phyloP scores from a whole-genome alignment of 1,140 invertebrate genomes.

The Scaptodrosophila lebanonensis region DNA sequence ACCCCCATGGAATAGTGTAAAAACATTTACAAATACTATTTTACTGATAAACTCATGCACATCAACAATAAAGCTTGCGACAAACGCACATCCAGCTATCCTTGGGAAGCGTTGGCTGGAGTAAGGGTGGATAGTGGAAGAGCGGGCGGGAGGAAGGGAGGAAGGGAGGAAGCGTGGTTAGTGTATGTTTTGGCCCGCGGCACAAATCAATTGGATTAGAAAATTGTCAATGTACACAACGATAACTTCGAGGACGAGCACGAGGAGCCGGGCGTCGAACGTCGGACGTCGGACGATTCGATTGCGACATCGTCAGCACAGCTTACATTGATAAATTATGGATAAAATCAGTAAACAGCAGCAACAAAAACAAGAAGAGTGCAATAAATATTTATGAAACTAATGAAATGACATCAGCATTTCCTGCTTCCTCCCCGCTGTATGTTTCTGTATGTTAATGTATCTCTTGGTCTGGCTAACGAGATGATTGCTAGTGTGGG shows the following conservation, averaged over 20 bases:
- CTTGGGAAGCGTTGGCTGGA: constrained; percentile 5
- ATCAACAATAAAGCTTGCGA: constrained; percentile 60
- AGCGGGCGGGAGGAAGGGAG: background rate
- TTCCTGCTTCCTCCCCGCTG: constrained; percentile 2
- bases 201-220: constrained; percentile 73
- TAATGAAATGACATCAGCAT: constrained; percentile 69
- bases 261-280: background rate
- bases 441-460: constrained; percentile 1
- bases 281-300: background rate
- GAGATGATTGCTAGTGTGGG: too few relatives aligned
- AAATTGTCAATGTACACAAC: constrained; percentile 69
- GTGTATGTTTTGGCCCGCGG: constrained; percentile 42
- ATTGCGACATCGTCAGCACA: constrained; percentile 18
- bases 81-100: constrained; percentile 39
- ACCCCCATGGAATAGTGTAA: too few relatives aligned
- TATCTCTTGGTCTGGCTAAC: background rate
- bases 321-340: constrained; percentile 73
- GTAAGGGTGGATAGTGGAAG: background rate
- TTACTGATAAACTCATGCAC: constrained; percentile 42
- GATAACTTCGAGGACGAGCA: constrained; percentile 12
- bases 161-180: background rate
- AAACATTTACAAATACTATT: too few relatives aligned
- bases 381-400: constrained; percentile 74
- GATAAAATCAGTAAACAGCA: constrained; percentile 49
- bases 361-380: constrained; percentile 50